Conservation (phyloP, 1,140 invertebrate genomes). For the Ctenoplectra terminalis region DNA sequence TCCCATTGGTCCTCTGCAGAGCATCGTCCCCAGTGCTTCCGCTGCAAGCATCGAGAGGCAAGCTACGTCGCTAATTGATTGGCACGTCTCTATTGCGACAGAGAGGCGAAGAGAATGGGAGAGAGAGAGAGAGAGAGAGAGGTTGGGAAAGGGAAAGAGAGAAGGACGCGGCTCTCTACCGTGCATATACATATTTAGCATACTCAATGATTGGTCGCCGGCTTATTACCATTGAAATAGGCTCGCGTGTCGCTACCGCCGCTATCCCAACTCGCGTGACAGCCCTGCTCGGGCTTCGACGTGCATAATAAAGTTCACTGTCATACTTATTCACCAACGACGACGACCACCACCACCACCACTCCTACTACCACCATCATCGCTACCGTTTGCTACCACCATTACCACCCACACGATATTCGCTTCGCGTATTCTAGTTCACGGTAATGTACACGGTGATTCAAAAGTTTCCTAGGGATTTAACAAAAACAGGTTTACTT, state of each 20-base stretch:
- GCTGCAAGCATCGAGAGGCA: conserved; percentile 49
- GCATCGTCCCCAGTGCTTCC: conserved; percentile 43
- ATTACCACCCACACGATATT: neutral
- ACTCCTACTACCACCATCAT: neutral
- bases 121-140: neutral
- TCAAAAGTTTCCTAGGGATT: neutral
- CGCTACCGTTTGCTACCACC: neutral
- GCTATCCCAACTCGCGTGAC: conserved; percentile 65
- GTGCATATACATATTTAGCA: conserved; percentile 69
- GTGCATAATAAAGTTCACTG: conserved; percentile 71
- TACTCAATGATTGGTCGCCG: conserved; percentile 67
- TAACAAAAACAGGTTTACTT: no score
- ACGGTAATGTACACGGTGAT: neutral
- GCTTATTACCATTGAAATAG: conserved; percentile 76
- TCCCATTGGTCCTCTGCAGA: conserved; percentile 63
- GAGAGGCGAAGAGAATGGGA: neutral
- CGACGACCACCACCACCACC: conserved; percentile 9
- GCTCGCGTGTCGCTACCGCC: conserved; percentile 59
- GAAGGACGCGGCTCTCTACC: neutral
- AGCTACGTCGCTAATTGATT: conserved; percentile 74
- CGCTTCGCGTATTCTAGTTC: neutral
- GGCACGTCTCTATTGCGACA: conserved; percentile 66
- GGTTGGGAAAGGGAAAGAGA: neutral
- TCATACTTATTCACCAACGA: conserved; percentile 62
- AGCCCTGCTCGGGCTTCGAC: conserved; percentile 61